phyloP scores from a whole-genome alignment of 2,113 vertebrate species.

The Neopipo cinnamomea region DNA sequence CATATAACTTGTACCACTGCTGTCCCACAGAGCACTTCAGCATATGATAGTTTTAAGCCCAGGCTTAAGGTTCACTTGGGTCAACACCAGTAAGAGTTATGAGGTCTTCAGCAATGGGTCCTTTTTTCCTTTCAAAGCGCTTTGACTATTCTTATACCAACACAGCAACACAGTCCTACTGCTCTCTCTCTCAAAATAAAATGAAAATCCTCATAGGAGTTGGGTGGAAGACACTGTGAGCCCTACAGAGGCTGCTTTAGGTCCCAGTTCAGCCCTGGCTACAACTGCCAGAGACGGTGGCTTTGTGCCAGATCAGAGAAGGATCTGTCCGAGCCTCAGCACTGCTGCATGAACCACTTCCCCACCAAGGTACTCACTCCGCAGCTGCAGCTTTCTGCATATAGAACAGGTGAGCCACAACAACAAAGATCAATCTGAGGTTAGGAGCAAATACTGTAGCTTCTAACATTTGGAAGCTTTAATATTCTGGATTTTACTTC shows the following conservation, averaged over 20 bases:
- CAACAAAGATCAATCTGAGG: neutral
- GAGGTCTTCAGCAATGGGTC: neutral
- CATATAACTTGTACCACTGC: neutral
- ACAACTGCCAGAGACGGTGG: neutral
- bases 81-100: neutral
- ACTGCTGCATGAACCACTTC: neutral
- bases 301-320: neutral
- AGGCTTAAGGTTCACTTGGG: neutral
- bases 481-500: neutral
- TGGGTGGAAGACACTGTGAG: neutral
- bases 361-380: neutral
- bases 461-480: neutral
- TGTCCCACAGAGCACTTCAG: neutral
- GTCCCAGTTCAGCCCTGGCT: neutral
- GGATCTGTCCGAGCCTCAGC: rapidly evolving
- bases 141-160: neutral
- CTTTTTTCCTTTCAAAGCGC: neutral
- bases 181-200: neutral
- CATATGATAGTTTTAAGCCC: neutral
- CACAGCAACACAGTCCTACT: neutral
- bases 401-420: neutral
- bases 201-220: rapidly evolving
- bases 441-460: neutral
- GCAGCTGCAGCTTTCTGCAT: neutral
- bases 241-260: neutral